Evolutionary conservation across 2,113 vertebrate genomes (phyloP).

Genomic region (Callopanchax toddi): DNA sequence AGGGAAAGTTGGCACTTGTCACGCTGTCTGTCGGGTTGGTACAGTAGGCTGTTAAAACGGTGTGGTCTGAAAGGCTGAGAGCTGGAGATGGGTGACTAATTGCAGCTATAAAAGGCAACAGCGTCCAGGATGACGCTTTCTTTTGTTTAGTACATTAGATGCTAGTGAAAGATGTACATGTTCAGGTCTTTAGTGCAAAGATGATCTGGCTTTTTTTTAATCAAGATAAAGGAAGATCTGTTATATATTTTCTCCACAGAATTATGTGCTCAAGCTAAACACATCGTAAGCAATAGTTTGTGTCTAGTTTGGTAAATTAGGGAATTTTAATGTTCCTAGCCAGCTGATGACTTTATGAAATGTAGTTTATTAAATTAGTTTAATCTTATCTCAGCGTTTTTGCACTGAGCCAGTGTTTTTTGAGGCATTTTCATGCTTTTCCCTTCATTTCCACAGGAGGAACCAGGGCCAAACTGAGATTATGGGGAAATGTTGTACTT

Average conservation of each 20-base stretch:
- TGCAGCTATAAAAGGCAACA: neutral
- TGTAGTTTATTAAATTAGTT: no score
- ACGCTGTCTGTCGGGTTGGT: constrained; percentile 12
- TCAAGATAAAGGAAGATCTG: neutral
- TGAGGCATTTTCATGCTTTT: no score
- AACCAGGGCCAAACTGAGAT: no score
- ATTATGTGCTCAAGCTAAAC: neutral
- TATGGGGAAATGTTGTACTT: no score
- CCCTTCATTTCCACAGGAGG: no score
- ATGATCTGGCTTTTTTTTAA: no score
- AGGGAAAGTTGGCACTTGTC: constrained; percentile 39
- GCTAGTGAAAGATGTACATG: no score
- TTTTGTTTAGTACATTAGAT: no score
- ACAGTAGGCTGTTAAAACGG: neutral
- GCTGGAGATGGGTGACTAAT: neutral
- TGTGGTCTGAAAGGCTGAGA: neutral
- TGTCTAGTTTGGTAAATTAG: neutral
- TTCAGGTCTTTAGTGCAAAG: no score
- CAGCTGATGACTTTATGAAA: neutral
- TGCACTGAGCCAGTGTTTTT: no score
- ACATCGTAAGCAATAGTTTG: neutral
- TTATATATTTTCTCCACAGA: neutral
- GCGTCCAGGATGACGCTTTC: no score
- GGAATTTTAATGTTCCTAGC: constrained; percentile 16
- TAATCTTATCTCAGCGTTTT: no score